Evolutionary conservation across 1,140 invertebrate genomes (phyloP).

Genomic region (Heterodera carotae): DNA sequence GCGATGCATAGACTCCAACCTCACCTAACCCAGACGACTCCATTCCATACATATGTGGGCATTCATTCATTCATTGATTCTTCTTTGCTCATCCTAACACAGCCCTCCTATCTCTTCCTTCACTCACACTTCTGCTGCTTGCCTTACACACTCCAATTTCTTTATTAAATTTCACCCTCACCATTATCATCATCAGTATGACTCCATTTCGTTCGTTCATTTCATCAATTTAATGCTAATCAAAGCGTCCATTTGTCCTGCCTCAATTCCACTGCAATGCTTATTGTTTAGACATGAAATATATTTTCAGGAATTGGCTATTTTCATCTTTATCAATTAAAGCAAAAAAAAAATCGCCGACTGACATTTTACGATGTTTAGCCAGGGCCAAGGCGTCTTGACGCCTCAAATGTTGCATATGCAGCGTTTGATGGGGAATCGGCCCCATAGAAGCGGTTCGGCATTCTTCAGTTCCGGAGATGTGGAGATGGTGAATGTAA

Average conservation of each 20-base stretch:
- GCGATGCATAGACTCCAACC: background rate
- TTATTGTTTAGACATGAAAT: too few species aligned
- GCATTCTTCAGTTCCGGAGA: background rate
- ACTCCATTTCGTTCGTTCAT: background rate
- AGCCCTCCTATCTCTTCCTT: background rate
- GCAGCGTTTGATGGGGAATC: conserved; percentile 10
- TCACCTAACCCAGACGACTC: background rate
- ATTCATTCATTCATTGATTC: background rate
- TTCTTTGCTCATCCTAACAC: background rate
- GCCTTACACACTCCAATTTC: background rate
- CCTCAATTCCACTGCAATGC: too few species aligned
- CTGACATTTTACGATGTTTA: background rate
- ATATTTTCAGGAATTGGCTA: too few species aligned
- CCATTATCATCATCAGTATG: background rate
- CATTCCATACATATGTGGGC: too few species aligned
- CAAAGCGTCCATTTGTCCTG: too few species aligned
- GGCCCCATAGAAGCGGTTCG: background rate
- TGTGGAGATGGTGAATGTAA: background rate
- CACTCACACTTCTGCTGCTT: background rate
- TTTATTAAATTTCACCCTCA: background rate
- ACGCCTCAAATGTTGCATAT: background rate
- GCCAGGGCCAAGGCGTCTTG: conserved; percentile 1
- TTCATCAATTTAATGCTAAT: too few species aligned
- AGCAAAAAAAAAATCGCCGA: background rate
- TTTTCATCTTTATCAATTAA: too few species aligned